Percentiles rank a stretch among this genome's conserved stretches.
These are phyloP conservation scores for Agrochola circellaris DNA, from an alignment of 2,888 invertebrate species.

Conservation along the genomic window DNA sequence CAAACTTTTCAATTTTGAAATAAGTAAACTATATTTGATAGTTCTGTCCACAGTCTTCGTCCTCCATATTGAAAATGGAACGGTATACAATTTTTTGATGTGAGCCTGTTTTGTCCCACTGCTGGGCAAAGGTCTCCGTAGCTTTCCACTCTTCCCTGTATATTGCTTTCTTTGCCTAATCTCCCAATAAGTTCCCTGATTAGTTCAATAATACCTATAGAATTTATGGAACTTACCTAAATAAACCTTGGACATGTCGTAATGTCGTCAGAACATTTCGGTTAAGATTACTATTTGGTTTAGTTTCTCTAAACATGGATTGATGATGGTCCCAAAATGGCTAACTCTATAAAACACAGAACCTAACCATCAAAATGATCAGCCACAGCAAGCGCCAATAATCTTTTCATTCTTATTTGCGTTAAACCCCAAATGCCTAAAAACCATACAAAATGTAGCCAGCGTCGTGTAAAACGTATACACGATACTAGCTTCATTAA, in stretches of 20 bases:
- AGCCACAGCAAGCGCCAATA: not conserved
- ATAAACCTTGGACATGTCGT: no score
- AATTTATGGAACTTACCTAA: no score
- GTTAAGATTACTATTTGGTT: not conserved
- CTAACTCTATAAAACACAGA: not conserved
- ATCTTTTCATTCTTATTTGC: not conserved
- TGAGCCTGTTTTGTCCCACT: no score
- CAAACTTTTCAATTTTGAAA: not conserved
- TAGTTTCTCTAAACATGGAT: not conserved
- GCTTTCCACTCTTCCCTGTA: not conserved
- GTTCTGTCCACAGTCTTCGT: not conserved
- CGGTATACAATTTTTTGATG: no score
- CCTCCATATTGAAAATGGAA: not conserved
- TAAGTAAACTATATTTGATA: not conserved
- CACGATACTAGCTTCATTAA: slow-evolving; percentile 50
- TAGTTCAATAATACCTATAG: not conserved
- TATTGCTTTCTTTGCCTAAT: not conserved
- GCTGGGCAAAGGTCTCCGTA: not conserved
- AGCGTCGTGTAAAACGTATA: slow-evolving; percentile 30
- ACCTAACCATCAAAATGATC: not conserved
- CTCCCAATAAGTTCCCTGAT: not conserved
- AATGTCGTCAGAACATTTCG: not conserved
- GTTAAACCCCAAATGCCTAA: not conserved
- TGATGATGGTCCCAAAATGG: not conserved
- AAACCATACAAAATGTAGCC: slow-evolving; percentile 7